Conservation (phyloP, 2,888 invertebrate genomes). For the Hirtodrosophila duncani region DNA sequence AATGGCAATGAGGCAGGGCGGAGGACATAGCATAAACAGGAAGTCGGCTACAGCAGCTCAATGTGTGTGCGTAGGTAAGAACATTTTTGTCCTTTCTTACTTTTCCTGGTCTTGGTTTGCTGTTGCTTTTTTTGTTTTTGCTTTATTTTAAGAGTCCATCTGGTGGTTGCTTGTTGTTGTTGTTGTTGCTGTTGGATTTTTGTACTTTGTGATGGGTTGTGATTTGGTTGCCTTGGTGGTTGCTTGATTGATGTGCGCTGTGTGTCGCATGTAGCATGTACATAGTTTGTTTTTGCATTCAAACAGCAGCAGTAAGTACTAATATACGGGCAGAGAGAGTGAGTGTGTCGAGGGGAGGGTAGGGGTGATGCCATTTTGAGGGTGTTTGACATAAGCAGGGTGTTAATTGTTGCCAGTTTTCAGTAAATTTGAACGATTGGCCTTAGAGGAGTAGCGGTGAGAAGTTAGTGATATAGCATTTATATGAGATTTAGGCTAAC, state of each 20-base stretch:
- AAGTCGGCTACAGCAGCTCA: constrained; percentile 31
- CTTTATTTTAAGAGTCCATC: too few species aligned
- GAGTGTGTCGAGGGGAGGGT: background rate
- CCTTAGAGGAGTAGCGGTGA: too few species aligned
- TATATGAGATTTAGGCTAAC: too few species aligned
- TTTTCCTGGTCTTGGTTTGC: background rate
- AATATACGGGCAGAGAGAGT: background rate
- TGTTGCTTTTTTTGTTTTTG: too few species aligned
- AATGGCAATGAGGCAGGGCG: constrained; percentile 45
- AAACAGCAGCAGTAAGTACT: background rate
- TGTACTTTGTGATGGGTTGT: constrained; percentile 47
- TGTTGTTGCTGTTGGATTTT: constrained; percentile 15
- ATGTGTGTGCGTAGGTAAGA: constrained; percentile 17
- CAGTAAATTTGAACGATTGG: too few species aligned
- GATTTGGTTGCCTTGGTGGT: constrained; percentile 68
- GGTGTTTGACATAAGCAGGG: constrained; percentile 29
- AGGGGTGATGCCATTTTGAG: constrained; percentile 30
- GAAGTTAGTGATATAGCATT: too few species aligned
- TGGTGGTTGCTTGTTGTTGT: constrained; percentile 39
- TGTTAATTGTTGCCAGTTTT: too few species aligned
- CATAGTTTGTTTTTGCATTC: constrained; percentile 4
- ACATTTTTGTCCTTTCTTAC: constrained; percentile 32
- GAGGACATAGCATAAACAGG: constrained; percentile 38
- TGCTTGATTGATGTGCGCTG: constrained; percentile 58
- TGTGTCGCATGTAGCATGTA: constrained; percentile 16